Evolutionary conservation across 2,113 vertebrate genomes (phyloP).

Genomic region (Eidolon helvum): DNA sequence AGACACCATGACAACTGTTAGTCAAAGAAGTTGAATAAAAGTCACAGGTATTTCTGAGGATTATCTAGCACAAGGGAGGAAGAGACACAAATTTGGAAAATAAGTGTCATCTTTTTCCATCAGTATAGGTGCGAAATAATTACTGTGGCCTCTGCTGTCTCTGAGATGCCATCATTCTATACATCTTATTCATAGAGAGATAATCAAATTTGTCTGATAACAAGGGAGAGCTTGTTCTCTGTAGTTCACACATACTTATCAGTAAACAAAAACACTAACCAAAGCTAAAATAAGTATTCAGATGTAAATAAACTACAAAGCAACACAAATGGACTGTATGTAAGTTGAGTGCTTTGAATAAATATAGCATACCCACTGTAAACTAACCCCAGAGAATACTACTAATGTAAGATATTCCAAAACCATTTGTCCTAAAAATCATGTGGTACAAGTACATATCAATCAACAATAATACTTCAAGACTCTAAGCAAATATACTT

Average conservation of each 20-base stretch:
- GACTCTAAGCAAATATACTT: not conserved
- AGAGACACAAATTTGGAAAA: not conserved
- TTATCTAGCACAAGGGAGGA: not conserved
- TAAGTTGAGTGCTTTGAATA: not conserved
- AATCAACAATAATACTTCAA: not conserved
- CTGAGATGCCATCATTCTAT: not conserved
- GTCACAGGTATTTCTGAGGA: conserved; percentile 31
- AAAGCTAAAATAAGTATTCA: not conserved
- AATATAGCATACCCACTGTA: not conserved
- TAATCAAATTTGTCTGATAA: not conserved
- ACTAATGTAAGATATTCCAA: not conserved
- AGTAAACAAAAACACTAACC: conserved; percentile 26
- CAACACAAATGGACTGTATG: not conserved
- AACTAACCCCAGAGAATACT: not conserved
- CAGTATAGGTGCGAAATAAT: not conserved
- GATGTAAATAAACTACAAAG: conserved; percentile 31
- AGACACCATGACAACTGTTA: not conserved
- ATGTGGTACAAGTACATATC: not conserved
- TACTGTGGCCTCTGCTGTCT: not conserved
- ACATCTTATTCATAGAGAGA: not conserved
- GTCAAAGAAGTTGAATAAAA: conserved; percentile 11
- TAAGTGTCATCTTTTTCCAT: not conserved
- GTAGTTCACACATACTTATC: not conserved
- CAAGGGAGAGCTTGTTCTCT: not conserved
- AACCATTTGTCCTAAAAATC: not conserved